Conservation (phyloP, 2,113 vertebrate genomes). For the Bostrychus sinensis region DNA sequence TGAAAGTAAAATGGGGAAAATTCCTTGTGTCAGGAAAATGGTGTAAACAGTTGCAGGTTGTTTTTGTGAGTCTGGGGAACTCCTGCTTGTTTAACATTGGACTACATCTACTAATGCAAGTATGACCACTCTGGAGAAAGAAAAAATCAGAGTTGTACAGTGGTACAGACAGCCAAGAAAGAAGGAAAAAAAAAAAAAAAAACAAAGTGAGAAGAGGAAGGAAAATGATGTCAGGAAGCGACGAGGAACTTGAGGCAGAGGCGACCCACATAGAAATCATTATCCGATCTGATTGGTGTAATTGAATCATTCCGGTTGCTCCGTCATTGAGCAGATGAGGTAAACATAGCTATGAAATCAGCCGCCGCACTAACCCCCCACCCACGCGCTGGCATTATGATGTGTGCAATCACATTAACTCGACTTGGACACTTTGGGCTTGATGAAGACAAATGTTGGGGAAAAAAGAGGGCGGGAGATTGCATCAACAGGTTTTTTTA, state of each 20-base stretch:
- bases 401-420: slow-evolving; percentile 75
- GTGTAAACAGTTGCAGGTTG: slow-evolving; percentile 27
- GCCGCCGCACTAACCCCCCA: slow-evolving; percentile 9
- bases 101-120: slow-evolving; percentile 19
- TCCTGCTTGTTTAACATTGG: slow-evolving; percentile 21
- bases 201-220: not conserved
- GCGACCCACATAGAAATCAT: slow-evolving; percentile 72
- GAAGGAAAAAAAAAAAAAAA: not conserved
- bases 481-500: slow-evolving; percentile 33
- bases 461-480: slow-evolving; percentile 40
- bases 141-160: slow-evolving; percentile 1
- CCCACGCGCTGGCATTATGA: slow-evolving; percentile 56
- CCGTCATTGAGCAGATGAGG: slow-evolving; percentile 73
- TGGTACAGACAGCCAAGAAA: slow-evolving; percentile 17
- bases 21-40: slow-evolving; percentile 30
- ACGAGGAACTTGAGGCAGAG: slow-evolving; percentile 63
- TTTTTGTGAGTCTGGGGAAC: too few relatives aligned
- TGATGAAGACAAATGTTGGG: slow-evolving; percentile 77
- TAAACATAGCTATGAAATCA: slow-evolving; percentile 72
- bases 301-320: slow-evolving; percentile 77
- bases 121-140: slow-evolving; percentile 2
- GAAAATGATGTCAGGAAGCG: slow-evolving; percentile 58
- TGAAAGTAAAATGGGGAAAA: slow-evolving; percentile 16
- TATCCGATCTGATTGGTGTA: slow-evolving; percentile 77
- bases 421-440: slow-evolving; percentile 74